These are phyloP conservation scores for Brienomyrus brachyistius DNA, from an alignment of 2,113 vertebrate genomes.

Conservation along the genomic window DNA sequence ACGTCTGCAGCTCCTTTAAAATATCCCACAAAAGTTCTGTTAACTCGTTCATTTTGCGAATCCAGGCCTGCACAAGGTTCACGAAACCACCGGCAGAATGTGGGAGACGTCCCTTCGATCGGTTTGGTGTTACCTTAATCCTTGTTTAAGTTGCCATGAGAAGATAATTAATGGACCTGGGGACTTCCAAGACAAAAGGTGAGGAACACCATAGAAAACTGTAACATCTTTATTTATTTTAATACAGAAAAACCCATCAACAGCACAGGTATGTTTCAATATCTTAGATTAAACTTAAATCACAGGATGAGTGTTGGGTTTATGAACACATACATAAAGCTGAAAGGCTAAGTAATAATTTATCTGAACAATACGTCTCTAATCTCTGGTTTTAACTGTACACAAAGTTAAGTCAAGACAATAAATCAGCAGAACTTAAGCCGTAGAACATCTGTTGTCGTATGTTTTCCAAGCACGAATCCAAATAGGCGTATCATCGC, in stretches of 20 bases:
- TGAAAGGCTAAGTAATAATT: background rate
- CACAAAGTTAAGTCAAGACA: conserved; percentile 7
- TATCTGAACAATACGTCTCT: background rate
- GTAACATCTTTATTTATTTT: background rate
- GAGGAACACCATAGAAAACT: background rate
- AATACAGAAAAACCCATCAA: background rate
- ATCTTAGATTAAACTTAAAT: background rate
- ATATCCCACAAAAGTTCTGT: background rate
- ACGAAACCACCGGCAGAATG: conserved; percentile 1
- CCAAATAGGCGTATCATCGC: conserved; percentile 22
- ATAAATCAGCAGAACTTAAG: conserved; percentile 11
- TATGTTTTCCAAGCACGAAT: background rate
- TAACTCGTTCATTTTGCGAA: background rate
- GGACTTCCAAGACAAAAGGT: background rate
- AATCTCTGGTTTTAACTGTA: conserved; percentile 7
- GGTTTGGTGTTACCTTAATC: background rate
- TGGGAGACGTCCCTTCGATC: background rate
- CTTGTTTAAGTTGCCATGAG: background rate
- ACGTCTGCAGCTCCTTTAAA: background rate
- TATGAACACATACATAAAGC: background rate
- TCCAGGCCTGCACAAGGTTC: background rate
- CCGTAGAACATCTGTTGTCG: conserved; percentile 12
- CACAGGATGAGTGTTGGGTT: background rate
- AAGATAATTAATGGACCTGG: background rate
- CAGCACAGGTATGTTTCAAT: background rate